A percentile compares a stretch with the other conserved stretches of the same genome.
Conservation (phyloP, 2,888 invertebrate genomes). For the Ctena decussata region DNA sequence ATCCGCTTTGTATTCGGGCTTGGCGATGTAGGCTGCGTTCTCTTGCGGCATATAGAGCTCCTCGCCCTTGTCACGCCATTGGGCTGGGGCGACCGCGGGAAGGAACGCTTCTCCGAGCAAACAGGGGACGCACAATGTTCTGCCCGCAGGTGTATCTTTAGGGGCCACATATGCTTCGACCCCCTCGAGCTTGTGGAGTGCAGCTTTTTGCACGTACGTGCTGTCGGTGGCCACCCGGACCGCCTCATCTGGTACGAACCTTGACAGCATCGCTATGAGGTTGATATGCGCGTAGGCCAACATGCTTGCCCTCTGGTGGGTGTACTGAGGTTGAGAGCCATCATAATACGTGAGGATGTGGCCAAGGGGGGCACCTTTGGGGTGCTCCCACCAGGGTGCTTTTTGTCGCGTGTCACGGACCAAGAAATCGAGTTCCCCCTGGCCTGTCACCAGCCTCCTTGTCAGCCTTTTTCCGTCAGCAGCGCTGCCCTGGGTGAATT, state of each 20-base stretch:
- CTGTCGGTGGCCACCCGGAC: not conserved
- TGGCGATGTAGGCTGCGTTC: too few relatives aligned
- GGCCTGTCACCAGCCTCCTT: not conserved
- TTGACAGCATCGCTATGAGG: constrained; percentile 4
- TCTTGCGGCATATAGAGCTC: not conserved
- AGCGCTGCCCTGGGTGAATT: not conserved
- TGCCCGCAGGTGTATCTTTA: not conserved
- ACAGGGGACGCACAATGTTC: not conserved
- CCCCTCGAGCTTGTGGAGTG: constrained; percentile 8
- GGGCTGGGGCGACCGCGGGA: not conserved
- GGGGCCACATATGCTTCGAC: constrained; percentile 5
- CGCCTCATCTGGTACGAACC: constrained; percentile 4
- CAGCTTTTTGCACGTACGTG: not conserved
- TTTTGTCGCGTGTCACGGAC: too few relatives aligned
- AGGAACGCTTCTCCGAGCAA: not conserved
- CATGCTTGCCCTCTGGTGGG: constrained; percentile 21
- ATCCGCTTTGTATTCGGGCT: not conserved
- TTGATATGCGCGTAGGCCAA: constrained; percentile 18
- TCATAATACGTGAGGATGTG: not conserved
- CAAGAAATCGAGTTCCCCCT: not conserved
- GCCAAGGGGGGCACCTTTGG: not conserved
- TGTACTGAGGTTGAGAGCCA: not conserved
- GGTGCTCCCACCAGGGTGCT: not conserved
- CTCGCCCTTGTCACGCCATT: constrained; percentile 4
- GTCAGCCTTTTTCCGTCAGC: constrained; percentile 11